Percentiles rank a stretch among this genome's conserved stretches.
Conservation (phyloP, 2,888 invertebrate genomes). For the Epinotia nisella region DNA sequence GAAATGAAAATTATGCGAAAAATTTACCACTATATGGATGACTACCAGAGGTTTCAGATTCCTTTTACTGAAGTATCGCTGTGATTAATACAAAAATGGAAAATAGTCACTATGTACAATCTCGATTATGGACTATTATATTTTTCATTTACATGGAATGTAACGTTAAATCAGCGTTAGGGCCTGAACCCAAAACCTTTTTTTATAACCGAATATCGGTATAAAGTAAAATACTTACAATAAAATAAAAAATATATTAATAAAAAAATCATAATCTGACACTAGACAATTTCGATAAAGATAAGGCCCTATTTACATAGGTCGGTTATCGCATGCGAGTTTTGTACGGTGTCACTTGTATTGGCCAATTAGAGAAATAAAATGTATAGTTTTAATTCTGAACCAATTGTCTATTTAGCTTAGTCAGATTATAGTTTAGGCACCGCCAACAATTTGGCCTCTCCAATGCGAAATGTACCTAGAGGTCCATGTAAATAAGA, state of each 20-base stretch:
- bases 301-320: neutral
- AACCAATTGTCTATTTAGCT: no score
- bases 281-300: neutral
- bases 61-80: neutral
- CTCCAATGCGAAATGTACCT: no score
- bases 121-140: neutral
- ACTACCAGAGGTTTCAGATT: neutral
- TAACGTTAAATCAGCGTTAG: neutral
- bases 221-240: conserved; percentile 9
- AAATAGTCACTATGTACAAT: neutral
- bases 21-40: no score
- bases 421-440: no score
- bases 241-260: conserved; percentile 6
- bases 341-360: neutral
- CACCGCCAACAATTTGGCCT: no score
- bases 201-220: neutral
- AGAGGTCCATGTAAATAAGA: neutral
- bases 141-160: conserved; percentile 16
- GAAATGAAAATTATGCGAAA: no score
- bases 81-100: neutral
- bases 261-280: neutral
- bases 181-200: neutral
- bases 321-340: neutral
- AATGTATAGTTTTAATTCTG: no score
- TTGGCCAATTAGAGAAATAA: no score